Conservation (phyloP, 2,113 vertebrate genomes). For the Phrynosoma blainvillii region DNA sequence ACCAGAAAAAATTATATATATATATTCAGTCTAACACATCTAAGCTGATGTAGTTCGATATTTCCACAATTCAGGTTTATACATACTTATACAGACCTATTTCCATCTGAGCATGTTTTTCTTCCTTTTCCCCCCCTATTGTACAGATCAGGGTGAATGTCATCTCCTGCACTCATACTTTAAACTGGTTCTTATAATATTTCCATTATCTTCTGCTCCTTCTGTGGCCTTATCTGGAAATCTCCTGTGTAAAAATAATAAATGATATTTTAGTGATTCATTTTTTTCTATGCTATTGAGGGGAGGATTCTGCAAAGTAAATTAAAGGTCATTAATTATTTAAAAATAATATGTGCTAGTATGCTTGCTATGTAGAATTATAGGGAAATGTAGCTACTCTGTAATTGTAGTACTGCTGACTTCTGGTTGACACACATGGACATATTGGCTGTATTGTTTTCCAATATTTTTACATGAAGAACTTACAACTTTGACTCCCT, state of each 20-base stretch:
- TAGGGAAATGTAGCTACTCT: neutral
- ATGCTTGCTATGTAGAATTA: neutral
- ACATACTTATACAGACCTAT: neutral
- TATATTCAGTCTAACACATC: too few species aligned
- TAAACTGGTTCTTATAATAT: neutral
- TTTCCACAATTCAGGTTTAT: too few species aligned
- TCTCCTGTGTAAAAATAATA: neutral
- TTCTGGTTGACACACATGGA: neutral
- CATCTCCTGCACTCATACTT: neutral
- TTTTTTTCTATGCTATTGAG: neutral
- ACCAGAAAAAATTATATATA: too few species aligned
- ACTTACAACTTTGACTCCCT: neutral
- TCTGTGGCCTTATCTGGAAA: neutral
- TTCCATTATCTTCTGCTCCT: neutral
- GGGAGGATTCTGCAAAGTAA: neutral
- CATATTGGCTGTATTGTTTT: neutral
- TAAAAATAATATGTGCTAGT: neutral
- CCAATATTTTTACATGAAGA: neutral
- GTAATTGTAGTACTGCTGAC: neutral
- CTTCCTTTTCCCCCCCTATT: too few species aligned
- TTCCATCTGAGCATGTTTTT: neutral
- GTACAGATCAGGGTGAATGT: neutral
- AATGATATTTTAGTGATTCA: neutral
- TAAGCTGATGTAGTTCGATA: neutral
- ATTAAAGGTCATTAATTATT: neutral